Base-by-base conservation (phyloP, 2,888 invertebrate genomes). In the Ichneumoninae sp. region DNA sequence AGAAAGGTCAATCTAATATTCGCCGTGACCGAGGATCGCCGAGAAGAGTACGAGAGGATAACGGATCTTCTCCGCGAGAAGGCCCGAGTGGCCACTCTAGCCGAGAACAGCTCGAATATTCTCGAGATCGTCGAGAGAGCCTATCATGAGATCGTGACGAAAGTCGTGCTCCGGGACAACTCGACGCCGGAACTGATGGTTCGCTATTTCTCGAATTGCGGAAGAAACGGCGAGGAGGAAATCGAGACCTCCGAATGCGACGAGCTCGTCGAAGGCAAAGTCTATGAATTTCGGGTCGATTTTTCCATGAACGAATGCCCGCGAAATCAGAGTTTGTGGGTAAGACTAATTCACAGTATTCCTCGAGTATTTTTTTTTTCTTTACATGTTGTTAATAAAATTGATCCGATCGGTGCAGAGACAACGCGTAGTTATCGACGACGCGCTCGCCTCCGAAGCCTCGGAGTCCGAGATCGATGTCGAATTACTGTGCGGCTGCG, bases 1-100 rank as follows among this genome's bases (percentile, higher is more conserved):
- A 95, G 95, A 93, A 97, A 96, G 95, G 96, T 97, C 57, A 98
- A 97, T 94, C 95, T 98, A 7, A 98, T 98, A 89, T 98, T 98
- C 93, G 98, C 98, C 0, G 97, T 98, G 0, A 98, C 97, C 0
- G 95, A 95, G 89, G 95, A 95, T 83, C 96, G 96, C 57, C 95
- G 95, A 8, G 91, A 93, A 7, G 96, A 96, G 74, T 98, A 98
- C 93, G 94, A 96, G 84, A 94, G 96, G 88, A 94, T 98, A 60
- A 96, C 96, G 75, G 94, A 95, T 44, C 94, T 97, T 30, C 95
- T 98, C 86, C 95, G 95, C 81, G 96, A 96, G 88, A 95, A 97
- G 85, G 96, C 97, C 0, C 96, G 96, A 88, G 96, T 98, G 0
- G 98, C 97, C 4, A 96, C 96, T 83, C 93, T 98, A 40, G 96